These are phyloP conservation scores for Odocoileus virginianus DNA, from an alignment of 2,113 vertebrate species.

Conservation along the genomic window DNA sequence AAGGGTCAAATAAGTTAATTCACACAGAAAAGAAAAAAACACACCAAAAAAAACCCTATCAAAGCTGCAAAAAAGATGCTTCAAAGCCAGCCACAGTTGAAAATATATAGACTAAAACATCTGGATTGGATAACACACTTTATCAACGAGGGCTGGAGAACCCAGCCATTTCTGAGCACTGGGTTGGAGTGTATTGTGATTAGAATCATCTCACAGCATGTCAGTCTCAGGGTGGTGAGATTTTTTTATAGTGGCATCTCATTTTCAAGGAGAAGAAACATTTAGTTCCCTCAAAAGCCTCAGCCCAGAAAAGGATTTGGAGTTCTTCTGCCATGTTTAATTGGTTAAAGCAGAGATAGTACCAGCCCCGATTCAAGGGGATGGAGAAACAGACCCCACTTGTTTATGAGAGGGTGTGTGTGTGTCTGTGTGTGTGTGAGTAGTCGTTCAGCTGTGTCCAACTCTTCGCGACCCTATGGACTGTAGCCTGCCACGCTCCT, in stretches of 20 bases:
- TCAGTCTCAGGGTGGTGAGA: not conserved
- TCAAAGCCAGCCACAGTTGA: not conserved
- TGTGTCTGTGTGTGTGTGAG: not conserved
- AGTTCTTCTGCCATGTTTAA: not conserved
- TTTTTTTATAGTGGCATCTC: not conserved
- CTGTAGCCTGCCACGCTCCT: not conserved
- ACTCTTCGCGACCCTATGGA: not conserved
- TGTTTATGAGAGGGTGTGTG: not conserved
- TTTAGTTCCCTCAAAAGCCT: not conserved
- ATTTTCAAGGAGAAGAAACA: not conserved
- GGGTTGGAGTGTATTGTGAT: not conserved
- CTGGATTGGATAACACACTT: not conserved
- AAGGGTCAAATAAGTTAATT: not conserved
- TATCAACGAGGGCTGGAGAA: not conserved
- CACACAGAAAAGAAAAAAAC: not conserved
- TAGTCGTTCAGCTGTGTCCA: fast-evolving
- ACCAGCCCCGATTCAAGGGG: fast-evolving
- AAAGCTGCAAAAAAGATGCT: not conserved
- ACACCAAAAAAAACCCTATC: not conserved
- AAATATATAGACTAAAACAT: not conserved
- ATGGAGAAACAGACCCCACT: not conserved
- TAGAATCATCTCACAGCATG: fast-evolving
- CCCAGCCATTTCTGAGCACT: not conserved
- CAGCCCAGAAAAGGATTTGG: not conserved
- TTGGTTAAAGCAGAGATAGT: not conserved